phyloP scores from a whole-genome alignment of 2,113 vertebrate species.

The Dissostichus mawsoni region DNA sequence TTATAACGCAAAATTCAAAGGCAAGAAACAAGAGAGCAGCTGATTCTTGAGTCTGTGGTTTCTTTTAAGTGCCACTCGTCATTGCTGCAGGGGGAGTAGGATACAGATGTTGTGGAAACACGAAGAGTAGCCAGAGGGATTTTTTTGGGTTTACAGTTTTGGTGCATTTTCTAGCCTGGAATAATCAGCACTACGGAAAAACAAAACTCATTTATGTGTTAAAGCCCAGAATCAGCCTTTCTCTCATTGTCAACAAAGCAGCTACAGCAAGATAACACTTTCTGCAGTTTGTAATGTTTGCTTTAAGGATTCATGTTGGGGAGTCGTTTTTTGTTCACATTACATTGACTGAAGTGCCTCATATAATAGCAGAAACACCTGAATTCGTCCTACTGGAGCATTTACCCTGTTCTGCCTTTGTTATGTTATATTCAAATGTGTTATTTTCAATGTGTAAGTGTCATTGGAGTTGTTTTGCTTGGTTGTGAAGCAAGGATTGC shows the following conservation, averaged over 20 bases:
- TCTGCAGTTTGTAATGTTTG: slow-evolving; percentile 33
- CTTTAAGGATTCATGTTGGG: slow-evolving; percentile 1
- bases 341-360: slow-evolving; percentile 24
- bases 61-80: slow-evolving; percentile 15
- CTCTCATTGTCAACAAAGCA: slow-evolving; percentile 34
- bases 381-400: neutral
- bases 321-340: slow-evolving; percentile 24
- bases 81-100: slow-evolving; percentile 10
- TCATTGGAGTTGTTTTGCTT: slow-evolving; percentile 11
- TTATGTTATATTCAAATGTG: slow-evolving; percentile 13
- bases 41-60: slow-evolving; percentile 14
- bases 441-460: slow-evolving; percentile 1
- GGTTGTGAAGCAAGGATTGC: neutral
- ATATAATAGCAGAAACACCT: slow-evolving; percentile 18
- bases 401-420: neutral
- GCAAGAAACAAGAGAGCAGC: neutral
- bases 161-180: slow-evolving; percentile 5
- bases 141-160: slow-evolving; percentile 7
- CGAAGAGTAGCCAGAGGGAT: slow-evolving; percentile 23
- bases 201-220: slow-evolving; percentile 47
- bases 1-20: neutral
- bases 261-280: slow-evolving; percentile 30
- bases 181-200: slow-evolving; percentile 16
- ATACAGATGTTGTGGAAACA: slow-evolving; percentile 40
- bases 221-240: slow-evolving; percentile 28